Evolutionary conservation across 2,797 vertebrate genomes (phyloP).

Genomic region (Chelidonichthys spinosus): DNA sequence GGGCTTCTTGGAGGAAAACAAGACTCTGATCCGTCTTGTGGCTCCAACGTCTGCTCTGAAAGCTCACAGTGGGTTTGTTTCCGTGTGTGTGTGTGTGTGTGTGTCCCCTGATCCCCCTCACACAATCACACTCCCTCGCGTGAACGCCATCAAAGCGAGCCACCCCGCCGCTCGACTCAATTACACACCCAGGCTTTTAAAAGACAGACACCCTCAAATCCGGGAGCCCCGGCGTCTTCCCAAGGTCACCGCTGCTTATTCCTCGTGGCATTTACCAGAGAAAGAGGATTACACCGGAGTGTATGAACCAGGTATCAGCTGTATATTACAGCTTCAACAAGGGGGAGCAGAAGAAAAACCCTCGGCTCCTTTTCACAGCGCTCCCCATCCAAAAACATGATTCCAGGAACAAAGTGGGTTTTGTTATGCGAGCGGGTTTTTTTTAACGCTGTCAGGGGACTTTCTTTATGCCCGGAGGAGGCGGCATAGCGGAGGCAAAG

Average conservation of each 20-base stretch:
- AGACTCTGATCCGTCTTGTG: slow-evolving; percentile 38
- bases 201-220: slow-evolving; percentile 67
- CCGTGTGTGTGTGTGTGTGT: slow-evolving; percentile 13
- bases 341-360: slow-evolving; percentile 25
- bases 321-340: slow-evolving; percentile 53
- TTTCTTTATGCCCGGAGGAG: slow-evolving; percentile 58
- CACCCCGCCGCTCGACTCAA: slow-evolving; percentile 71
- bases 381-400: slow-evolving; percentile 42
- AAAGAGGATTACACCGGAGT: slow-evolving; percentile 67
- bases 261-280: slow-evolving; percentile 67
- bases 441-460: slow-evolving; percentile 66
- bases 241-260: slow-evolving; percentile 76
- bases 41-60: slow-evolving; percentile 42
- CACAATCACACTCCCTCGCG: slow-evolving; percentile 17
- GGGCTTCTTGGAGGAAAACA: slow-evolving; percentile 55
- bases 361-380: slow-evolving; percentile 39
- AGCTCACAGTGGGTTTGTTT: slow-evolving; percentile 19
- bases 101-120: slow-evolving; percentile 25
- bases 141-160: slow-evolving; percentile 72
- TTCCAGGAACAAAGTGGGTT: slow-evolving; percentile 68
- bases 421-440: slow-evolving; percentile 53
- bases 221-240: slow-evolving; percentile 37
- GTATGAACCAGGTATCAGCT: slow-evolving; percentile 50
- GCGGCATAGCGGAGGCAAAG: slow-evolving; percentile 43
- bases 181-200: slow-evolving; percentile 73